Evolutionary conservation across 2,888 invertebrate genomes (phyloP).

Genomic region (Diplazon laetatorius): DNA sequence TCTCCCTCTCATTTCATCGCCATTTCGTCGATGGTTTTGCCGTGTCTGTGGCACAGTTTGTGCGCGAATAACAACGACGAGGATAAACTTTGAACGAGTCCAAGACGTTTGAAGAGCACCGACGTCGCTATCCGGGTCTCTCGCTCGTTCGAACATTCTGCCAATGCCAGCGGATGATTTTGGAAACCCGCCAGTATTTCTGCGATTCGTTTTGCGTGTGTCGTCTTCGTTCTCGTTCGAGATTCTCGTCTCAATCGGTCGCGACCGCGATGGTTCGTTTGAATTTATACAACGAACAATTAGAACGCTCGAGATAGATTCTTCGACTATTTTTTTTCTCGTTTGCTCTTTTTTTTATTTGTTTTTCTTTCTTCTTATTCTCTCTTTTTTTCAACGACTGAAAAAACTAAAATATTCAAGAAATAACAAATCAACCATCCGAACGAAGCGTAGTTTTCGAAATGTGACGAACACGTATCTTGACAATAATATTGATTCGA

Average conservation of each 20-base stretch:
- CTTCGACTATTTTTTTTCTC: not conserved
- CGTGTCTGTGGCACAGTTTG: not conserved
- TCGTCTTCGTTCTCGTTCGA: slow-evolving; percentile 32
- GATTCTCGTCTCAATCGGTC: slow-evolving; percentile 29
- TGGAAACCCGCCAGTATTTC: slow-evolving; percentile 39
- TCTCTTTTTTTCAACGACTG: no score
- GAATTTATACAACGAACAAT: not conserved
- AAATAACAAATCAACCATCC: no score
- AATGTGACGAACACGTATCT: no score
- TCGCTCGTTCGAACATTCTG: not conserved
- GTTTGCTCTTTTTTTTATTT: no score
- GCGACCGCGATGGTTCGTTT: not conserved
- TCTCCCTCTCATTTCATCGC: not conserved
- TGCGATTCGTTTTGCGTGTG: not conserved
- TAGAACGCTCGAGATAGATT: not conserved
- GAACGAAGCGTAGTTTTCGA: no score
- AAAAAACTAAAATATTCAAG: no score
- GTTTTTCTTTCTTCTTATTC: no score
- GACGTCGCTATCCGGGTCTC: not conserved
- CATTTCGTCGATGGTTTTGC: no score
- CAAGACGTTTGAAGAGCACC: slow-evolving; percentile 19
- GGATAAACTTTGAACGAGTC: not conserved
- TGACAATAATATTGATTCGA: no score
- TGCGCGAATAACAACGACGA: not conserved
- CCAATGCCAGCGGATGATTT: slow-evolving; percentile 30